phyloP scores from a whole-genome alignment of 30 jellyfish, hydroid and myxozoan species.

The Chironex yamaguchii region DNA sequence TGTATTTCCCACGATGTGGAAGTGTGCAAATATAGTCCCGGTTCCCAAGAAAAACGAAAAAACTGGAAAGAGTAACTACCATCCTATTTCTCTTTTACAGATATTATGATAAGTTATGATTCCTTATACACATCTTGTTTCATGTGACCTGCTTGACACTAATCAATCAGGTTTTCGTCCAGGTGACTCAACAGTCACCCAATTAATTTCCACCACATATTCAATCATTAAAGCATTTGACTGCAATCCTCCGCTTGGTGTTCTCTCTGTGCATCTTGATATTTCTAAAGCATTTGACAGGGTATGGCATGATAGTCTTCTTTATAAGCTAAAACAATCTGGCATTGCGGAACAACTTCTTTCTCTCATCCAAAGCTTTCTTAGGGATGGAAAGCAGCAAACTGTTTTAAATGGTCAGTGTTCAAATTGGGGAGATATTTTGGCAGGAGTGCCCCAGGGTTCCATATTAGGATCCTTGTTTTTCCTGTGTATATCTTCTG shows the following conservation, averaged over 20 bases:
- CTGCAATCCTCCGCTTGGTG: slow-evolving; percentile 52
- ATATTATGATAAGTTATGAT: slow-evolving; percentile 7
- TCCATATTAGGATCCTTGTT: slow-evolving; percentile 44
- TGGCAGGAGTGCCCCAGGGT: slow-evolving; percentile 63
- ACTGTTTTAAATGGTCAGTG: slow-evolving; percentile 53
- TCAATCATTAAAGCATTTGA: background rate
- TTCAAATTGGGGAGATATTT: slow-evolving; percentile 53
- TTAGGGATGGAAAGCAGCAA: slow-evolving; percentile 28
- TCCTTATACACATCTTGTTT: background rate
- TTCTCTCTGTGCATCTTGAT: slow-evolving; percentile 55
- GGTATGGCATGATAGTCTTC: slow-evolving; percentile 70
- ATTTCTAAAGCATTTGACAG: slow-evolving; percentile 63
- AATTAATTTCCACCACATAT: background rate
- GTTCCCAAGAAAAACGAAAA: slow-evolving; percentile 51
- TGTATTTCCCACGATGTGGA: slow-evolving; percentile 60
- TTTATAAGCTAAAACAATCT: slow-evolving; percentile 53
- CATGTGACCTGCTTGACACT: too few species aligned
- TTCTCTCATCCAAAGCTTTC: slow-evolving; percentile 15
- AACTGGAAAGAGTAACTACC: slow-evolving; percentile 42
- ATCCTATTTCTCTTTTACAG: slow-evolving; percentile 57
- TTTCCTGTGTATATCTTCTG: too few species aligned
- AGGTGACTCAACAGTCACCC: slow-evolving; percentile 1
- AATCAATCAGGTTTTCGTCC: background rate
- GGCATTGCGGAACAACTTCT: slow-evolving; percentile 64
- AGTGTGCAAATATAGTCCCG: slow-evolving; percentile 59